Evolutionary conservation across 2,797 vertebrate genomes (phyloP).

Genomic region (Tapera naevia): DNA sequence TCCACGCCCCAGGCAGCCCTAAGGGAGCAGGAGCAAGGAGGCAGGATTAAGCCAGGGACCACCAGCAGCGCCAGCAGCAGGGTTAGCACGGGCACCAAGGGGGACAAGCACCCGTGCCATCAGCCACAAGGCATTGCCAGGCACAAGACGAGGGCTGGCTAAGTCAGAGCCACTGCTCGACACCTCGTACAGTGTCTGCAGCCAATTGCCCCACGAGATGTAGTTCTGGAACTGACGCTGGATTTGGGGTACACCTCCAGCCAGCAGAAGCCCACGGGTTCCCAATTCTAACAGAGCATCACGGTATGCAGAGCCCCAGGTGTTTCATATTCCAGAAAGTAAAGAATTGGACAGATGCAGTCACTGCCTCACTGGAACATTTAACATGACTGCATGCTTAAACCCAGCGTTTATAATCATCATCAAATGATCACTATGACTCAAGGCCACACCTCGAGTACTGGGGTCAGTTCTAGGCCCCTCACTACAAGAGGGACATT

Average conservation of each 20-base stretch:
- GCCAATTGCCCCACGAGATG: background rate
- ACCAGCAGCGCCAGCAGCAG: background rate
- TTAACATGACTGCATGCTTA: background rate
- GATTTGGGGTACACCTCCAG: background rate
- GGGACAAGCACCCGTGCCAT: background rate
- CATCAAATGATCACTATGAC: no score
- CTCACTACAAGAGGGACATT: no score
- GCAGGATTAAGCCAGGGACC: background rate
- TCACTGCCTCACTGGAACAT: rapidly evolving
- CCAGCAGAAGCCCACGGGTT: background rate
- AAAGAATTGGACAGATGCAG: background rate
- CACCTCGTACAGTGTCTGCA: rapidly evolving
- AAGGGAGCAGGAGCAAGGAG: background rate
- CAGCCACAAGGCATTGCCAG: no score
- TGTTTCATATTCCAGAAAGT: background rate
- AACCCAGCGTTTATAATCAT: background rate
- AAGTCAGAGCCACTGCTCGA: background rate
- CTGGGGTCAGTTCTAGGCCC: no score
- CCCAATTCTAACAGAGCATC: background rate
- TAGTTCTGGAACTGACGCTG: background rate
- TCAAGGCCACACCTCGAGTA: no score
- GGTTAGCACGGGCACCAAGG: background rate
- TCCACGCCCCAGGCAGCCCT: rapidly evolving
- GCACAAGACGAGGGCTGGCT: background rate
- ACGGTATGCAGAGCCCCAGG: background rate